Percentiles rank a stretch among this genome's conserved stretches.
Evolutionary conservation across 2,797 vertebrate species (phyloP).

Genomic region (Neomorphus geoffroyi): DNA sequence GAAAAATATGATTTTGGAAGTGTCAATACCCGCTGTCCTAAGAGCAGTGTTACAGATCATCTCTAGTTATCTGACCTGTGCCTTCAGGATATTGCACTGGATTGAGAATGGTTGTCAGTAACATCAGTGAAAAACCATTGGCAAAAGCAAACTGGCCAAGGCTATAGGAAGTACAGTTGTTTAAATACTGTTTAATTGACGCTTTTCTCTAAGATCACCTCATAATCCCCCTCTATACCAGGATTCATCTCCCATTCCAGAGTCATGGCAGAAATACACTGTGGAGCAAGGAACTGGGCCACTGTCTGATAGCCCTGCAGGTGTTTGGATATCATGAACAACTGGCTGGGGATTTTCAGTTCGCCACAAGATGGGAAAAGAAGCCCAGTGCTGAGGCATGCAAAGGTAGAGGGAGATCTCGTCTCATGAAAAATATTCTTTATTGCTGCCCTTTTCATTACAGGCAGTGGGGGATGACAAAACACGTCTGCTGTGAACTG

Average conservation of each 20-base stretch:
- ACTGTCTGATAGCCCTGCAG: accelerated
- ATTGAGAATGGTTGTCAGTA: neutral
- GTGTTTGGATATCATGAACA: accelerated
- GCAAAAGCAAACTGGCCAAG: neutral
- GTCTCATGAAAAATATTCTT: neutral
- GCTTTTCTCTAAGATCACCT: neutral
- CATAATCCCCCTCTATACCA: neutral
- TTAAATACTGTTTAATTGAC: accelerated
- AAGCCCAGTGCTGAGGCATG: neutral
- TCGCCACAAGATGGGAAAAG: neutral
- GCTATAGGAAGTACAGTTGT: neutral
- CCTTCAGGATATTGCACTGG: neutral
- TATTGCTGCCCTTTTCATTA: neutral
- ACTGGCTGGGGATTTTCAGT: neutral
- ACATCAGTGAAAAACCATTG: neutral
- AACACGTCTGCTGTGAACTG: neutral
- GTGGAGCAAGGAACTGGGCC: neutral
- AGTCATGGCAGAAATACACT: neutral
- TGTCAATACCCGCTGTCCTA: neutral
- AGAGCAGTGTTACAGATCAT: neutral
- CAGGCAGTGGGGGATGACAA: neutral
- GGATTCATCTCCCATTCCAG: neutral
- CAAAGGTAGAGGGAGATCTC: neutral
- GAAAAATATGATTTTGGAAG: neutral
- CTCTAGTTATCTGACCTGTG: neutral